A percentile compares a stretch with the other conserved stretches of the same genome.
These are phyloP conservation scores for Micrasema minimum DNA, from an alignment of 1,140 invertebrate species.

Conservation along the genomic window DNA sequence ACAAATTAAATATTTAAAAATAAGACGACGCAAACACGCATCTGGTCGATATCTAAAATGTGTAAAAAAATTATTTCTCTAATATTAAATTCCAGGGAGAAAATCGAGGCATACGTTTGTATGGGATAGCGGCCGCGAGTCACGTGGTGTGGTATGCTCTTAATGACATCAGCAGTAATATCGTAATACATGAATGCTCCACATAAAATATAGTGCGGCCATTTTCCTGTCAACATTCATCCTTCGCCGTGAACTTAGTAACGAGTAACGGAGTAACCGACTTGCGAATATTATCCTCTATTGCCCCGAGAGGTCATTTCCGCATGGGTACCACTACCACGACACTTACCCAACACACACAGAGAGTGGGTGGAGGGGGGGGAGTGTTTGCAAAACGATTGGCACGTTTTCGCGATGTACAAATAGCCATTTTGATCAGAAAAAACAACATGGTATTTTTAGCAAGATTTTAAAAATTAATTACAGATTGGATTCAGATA, in stretches of 20 bases:
- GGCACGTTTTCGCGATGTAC: background rate
- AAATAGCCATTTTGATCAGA: background rate
- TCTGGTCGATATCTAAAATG: too few species aligned
- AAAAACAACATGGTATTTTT: background rate
- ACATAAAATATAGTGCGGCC: slow-evolving; percentile 2
- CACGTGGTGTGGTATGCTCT: too few species aligned
- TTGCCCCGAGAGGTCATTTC: slow-evolving; percentile 26
- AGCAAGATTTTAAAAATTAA: background rate
- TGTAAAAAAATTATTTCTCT: too few species aligned
- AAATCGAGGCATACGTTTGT: too few species aligned
- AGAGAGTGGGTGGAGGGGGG: background rate
- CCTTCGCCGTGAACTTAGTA: slow-evolving; percentile 25
- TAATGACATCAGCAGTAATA: too few species aligned
- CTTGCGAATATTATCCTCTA: slow-evolving; percentile 18
- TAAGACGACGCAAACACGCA: too few species aligned
- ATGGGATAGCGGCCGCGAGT: too few species aligned
- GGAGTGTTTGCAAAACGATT: background rate
- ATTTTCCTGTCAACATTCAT: slow-evolving; percentile 6
- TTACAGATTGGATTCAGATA: background rate
- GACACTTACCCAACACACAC: too few species aligned
- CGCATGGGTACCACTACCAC: background rate
- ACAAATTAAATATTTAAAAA: too few species aligned
- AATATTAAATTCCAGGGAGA: too few species aligned
- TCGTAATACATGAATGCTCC: background rate
- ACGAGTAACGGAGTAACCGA: slow-evolving; percentile 6